A percentile compares a stretch with the other conserved stretches of the same genome.
Conservation (phyloP, 2,888 invertebrate species). For the Clunio marinus region DNA sequence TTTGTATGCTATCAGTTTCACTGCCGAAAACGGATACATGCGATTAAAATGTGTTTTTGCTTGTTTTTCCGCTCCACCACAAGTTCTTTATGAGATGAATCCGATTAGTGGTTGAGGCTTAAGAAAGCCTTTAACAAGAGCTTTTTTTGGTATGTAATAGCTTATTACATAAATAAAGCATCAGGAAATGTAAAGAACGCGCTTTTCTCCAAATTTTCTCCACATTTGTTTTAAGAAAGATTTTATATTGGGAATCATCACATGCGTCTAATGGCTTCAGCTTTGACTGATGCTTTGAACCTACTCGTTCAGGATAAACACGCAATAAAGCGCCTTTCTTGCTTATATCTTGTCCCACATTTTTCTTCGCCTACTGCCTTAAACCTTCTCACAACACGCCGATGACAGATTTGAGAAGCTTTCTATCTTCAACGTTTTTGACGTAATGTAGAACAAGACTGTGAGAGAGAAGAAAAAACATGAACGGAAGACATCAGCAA, state of each 20-base stretch:
- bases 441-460: neutral
- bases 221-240: too few relatives aligned
- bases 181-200: too few relatives aligned
- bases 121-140: too few relatives aligned
- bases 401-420: conserved; percentile 31
- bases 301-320: neutral
- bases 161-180: too few relatives aligned
- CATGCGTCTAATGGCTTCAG: conserved; percentile 3
- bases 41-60: conserved; percentile 7
- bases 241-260: conserved; percentile 9
- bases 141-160: too few relatives aligned
- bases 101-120: conserved; percentile 7
- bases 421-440: neutral
- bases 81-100: neutral
- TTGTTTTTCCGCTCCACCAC: neutral
- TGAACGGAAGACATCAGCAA: conserved; percentile 9
- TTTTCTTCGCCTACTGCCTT: neutral
- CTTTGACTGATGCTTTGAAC: conserved; percentile 10
- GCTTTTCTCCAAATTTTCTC: too few relatives aligned
- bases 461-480: neutral
- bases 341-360: neutral
- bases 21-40: neutral
- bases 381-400: neutral
- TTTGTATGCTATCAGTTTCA: neutral
- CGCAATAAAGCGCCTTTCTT: neutral